Conservation (phyloP, 2,113 vertebrate genomes). For the Pan troglodytes region NHGRI_mPanTro3-v2.1_pri NC_072408.2:104453501-104454000, state of each 20-base stretch:
- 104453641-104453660: not conserved
- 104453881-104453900: not conserved
- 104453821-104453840: rapidly evolving
- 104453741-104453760: not conserved
- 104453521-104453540: not conserved
- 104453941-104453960: not conserved
- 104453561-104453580: not conserved
- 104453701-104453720: not conserved
- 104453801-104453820: not conserved
- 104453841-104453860: not conserved
- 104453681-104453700: not conserved
- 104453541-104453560: not conserved
- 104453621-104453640: not conserved
- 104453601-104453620: not conserved
- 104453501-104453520: not conserved
- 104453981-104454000: not conserved
- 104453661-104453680: not conserved
- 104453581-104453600: not conserved
- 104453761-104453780: not conserved
- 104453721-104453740: not conserved
- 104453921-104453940: not conserved
- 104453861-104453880: not conserved
- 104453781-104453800: not conserved
- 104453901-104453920: not conserved
- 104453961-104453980: not conserved